phyloP scores from a whole-genome alignment of 2,113 vertebrate genomes.

The Tretioscincus oriximinensis region DNA sequence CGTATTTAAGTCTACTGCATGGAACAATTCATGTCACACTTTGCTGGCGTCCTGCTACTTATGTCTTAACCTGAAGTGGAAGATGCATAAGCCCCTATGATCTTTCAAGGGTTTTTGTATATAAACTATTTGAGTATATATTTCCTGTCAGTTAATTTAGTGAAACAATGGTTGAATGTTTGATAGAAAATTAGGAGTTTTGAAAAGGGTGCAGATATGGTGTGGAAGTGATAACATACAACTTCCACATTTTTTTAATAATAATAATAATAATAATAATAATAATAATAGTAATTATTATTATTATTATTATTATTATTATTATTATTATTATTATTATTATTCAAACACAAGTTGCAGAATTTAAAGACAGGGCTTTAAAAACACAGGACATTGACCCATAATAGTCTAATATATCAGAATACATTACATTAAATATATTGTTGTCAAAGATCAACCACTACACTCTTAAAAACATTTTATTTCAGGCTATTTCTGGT shows the following conservation, averaged over 20 bases:
- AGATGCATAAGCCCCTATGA: slow-evolving; percentile 66
- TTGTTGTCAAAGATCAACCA: not conserved
- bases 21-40: slow-evolving; percentile 70
- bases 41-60: slow-evolving; percentile 65
- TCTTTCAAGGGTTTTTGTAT: slow-evolving; percentile 69
- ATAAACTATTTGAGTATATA: slow-evolving; percentile 65
- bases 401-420: not conserved
- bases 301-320: too few relatives aligned
- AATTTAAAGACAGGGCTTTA: not conserved
- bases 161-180: slow-evolving; percentile 45
- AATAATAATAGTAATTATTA: not conserved
- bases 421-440: not conserved
- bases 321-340: not conserved
- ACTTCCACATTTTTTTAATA: not conserved
- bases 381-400: not conserved
- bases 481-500: not conserved
- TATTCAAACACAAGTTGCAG: too few relatives aligned
- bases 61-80: slow-evolving; percentile 73
- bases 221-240: slow-evolving; percentile 14
- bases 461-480: not conserved
- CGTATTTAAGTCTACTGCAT: slow-evolving; percentile 66
- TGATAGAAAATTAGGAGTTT: slow-evolving; percentile 27
- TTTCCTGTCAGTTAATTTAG: slow-evolving; percentile 58
- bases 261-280: too few relatives aligned
- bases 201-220: slow-evolving; percentile 17